Percentiles rank a stretch among this genome's conserved stretches.
These are phyloP conservation scores for Sceloporus tristichus DNA, from an alignment of 2,113 vertebrate species.

Conservation along the genomic window DNA sequence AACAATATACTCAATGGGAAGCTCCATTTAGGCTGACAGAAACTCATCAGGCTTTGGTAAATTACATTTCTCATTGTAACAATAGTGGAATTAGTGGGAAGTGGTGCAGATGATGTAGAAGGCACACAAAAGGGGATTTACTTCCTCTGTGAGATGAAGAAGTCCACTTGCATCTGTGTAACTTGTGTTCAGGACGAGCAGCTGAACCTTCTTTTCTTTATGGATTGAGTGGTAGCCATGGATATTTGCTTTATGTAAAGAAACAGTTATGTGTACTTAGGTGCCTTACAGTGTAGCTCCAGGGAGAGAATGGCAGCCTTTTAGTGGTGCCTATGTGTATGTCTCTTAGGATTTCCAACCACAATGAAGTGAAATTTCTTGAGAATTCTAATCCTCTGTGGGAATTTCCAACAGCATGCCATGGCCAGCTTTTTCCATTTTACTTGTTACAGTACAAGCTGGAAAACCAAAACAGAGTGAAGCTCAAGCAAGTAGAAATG, in stretches of 20 bases:
- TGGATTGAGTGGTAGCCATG: neutral
- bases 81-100: conserved; percentile 29
- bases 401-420: neutral
- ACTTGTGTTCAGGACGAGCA: conserved; percentile 1
- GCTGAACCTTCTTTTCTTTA: conserved; percentile 36
- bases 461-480: neutral
- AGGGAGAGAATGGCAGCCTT: neutral
- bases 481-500: neutral
- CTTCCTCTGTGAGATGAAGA: neutral
- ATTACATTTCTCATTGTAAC: conserved; percentile 36
- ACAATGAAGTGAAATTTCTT: neutral
- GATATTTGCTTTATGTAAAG: neutral
- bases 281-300: neutral
- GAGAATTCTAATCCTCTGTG: neutral
- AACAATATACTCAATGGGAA: neutral
- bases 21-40: conserved; percentile 26
- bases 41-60: conserved; percentile 23
- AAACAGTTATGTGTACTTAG: neutral
- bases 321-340: neutral
- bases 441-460: neutral
- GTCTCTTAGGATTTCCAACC: neutral
- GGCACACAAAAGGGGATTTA: neutral
- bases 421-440: neutral
- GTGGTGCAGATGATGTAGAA: neutral
- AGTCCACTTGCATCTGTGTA: neutral